These are phyloP conservation scores for Epinephelus lanceolatus DNA, from an alignment of 2,113 vertebrate species.

Conservation along the genomic window DNA sequence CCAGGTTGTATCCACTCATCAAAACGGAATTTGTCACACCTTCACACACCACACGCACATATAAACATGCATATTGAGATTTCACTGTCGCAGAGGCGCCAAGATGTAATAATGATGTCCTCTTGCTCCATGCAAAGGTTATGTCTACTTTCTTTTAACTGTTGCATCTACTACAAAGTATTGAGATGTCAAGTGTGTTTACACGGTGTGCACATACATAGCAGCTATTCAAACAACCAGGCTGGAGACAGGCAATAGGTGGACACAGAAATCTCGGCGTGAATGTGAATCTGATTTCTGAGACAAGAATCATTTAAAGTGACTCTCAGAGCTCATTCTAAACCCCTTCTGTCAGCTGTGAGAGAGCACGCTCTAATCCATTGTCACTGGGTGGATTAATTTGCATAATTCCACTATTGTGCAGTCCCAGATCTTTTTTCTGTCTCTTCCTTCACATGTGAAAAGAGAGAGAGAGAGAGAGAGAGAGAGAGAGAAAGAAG, in stretches of 20 bases:
- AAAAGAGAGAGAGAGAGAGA: constrained; percentile 6
- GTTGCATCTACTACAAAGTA: constrained; percentile 1
- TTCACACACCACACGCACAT: not conserved
- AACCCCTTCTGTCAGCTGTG: constrained; percentile 70
- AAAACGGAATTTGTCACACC: constrained; percentile 10
- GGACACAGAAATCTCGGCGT: constrained; percentile 44
- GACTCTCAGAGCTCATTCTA: constrained; percentile 59
- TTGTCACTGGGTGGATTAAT: constrained; percentile 79
- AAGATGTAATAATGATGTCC: constrained; percentile 15
- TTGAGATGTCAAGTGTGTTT: constrained; percentile 42
- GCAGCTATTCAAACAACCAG: constrained; percentile 47
- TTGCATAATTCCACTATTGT: constrained; percentile 83
- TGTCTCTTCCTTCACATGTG: constrained; percentile 56
- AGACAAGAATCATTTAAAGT: constrained; percentile 75
- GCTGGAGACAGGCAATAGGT: constrained; percentile 51
- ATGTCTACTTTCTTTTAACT: constrained; percentile 13
- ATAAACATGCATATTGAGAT: not conserved
- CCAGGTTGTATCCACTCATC: constrained; percentile 6
- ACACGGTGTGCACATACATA: constrained; percentile 5
- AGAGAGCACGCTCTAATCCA: constrained; percentile 76
- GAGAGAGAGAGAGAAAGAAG: not conserved
- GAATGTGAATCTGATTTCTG: constrained; percentile 68
- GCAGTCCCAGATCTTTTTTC: constrained; percentile 65
- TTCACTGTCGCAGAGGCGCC: not conserved
- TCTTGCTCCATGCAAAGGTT: constrained; percentile 22